Conservation (phyloP, 1,140 invertebrate species). For the Habropoda laboriosa region DNA sequence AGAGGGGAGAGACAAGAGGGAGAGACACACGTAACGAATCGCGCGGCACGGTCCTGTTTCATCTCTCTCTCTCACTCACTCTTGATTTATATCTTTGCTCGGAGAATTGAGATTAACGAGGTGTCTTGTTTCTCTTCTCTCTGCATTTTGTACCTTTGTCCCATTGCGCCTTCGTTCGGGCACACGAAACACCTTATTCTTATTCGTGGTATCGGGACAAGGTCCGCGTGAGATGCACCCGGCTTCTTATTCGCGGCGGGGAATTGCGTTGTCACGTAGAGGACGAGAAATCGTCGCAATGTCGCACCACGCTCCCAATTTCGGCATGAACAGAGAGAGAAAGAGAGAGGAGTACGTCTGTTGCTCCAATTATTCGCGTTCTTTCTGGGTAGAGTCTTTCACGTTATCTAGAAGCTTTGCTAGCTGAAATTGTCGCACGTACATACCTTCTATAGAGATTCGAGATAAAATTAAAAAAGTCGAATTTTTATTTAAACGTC, state of each 20-base stretch:
- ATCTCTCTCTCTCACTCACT: too few relatives aligned
- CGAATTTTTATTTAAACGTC: too few relatives aligned
- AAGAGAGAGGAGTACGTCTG: neutral
- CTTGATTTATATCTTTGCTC: slow-evolving; percentile 44
- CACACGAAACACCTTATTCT: slow-evolving; percentile 10
- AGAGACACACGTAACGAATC: slow-evolving; percentile 45
- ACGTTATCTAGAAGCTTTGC: too few relatives aligned
- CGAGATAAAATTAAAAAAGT: too few relatives aligned
- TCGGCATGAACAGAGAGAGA: neutral
- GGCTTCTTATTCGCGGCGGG: neutral
- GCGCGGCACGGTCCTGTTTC: slow-evolving; percentile 14
- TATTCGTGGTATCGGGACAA: neutral
- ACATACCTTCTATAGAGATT: too few relatives aligned
- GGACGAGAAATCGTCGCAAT: neutral
- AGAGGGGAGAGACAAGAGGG: too few relatives aligned
- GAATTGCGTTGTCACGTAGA: neutral
- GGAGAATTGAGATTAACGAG: slow-evolving; percentile 52
- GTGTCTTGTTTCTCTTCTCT: slow-evolving; percentile 6
- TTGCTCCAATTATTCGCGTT: neutral
- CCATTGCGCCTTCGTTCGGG: slow-evolving; percentile 4
- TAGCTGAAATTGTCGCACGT: too few relatives aligned
- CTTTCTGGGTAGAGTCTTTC: too few relatives aligned
- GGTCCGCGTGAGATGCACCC: neutral
- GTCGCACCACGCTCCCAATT: neutral
- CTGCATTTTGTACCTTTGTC: slow-evolving; percentile 25